Base-by-base conservation (phyloP, 2,888 invertebrate species). In the Drosophila macrospina region DNA sequence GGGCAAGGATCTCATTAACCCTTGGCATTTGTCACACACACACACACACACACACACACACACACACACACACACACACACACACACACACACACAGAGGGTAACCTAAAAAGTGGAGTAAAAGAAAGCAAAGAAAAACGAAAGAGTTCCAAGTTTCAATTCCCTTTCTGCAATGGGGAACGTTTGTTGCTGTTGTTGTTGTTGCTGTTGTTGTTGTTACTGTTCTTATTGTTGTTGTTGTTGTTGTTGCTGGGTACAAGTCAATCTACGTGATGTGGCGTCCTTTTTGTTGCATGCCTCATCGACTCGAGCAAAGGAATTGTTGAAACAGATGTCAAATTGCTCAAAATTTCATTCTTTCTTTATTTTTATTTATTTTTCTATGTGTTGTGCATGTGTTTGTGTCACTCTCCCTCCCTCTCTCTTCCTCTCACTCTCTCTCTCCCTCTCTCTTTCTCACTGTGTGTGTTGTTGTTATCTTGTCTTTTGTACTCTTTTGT, bases 301-400 rank as follows among this genome's bases (percentile, higher is more conserved):
- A 73, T 62, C 69, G 70, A 67, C 50, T 61, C 11, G 62, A 30
- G 65, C 80, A 64, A 37, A 59, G 45, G 28, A 69, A 74, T 74
- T 79, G 83, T 71, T 85, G 86, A 83, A 83, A 87, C 83, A 83
- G 83, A 83, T 83, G 83, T 83, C 83, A 83, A 83, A 87, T 87
- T 83, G 88, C 82, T 85, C 57, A 69, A 76, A 67, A 85, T 78
- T 72, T 66, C 56, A 13, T 57, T 32, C 62, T 11, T 41, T 50
- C 48, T 26, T 48, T 37, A 37, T 50, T 42, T 52, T 7, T 74
- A 61, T 74, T 64, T 74, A 45, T 64, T 64, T 73, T 48, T 36
- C 61, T 41, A 54, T 62, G 48, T 30, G 60, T 15, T 57, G 52
- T 68, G 42, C 54, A 37, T 54, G 47, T 8, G n/a, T n/a, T 8